phyloP scores from a whole-genome alignment of 2,888 invertebrate genomes.

The Agrenia bidenticulata region DNA sequence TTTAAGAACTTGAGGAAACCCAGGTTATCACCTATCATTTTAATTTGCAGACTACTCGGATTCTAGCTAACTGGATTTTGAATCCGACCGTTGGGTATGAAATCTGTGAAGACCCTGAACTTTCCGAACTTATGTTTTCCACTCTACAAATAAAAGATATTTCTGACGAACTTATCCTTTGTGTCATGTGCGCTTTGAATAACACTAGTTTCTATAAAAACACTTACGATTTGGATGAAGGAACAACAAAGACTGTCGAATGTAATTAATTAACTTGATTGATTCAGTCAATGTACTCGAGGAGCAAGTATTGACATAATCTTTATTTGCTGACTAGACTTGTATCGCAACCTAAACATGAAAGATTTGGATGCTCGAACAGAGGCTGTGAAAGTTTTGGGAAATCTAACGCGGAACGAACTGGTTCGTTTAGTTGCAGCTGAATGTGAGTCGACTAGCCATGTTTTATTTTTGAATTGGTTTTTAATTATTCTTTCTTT shows the following conservation, averaged over 20 bases:
- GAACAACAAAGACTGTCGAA: conserved; percentile 43
- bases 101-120: conserved; percentile 44
- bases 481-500: conserved; percentile 3
- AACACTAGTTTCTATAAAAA: conserved; percentile 51
- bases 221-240: conserved; percentile 36
- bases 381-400: conserved; percentile 51
- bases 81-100: conserved; percentile 47
- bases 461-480: not conserved
- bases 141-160: conserved; percentile 39
- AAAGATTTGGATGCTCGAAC: conserved; percentile 47
- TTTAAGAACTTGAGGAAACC: no score
- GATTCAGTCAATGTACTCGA: conserved; percentile 3
- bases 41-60: conserved; percentile 39
- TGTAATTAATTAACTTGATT: conserved; percentile 24
- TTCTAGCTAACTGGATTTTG: conserved; percentile 51
- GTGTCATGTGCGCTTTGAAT: conserved; percentile 49
- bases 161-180: conserved; percentile 49
- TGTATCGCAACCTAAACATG: conserved; percentile 39
- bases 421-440: conserved; percentile 38
- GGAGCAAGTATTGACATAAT: no score
- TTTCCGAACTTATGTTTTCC: conserved; percentile 43
- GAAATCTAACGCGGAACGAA: conserved; percentile 49
- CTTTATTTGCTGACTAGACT: conserved; percentile 17
- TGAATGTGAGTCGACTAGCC: conserved; percentile 26
- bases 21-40: no score